Evolutionary conservation across 2,888 invertebrate genomes (phyloP).

Genomic region (Spodoptera littoralis): DNA sequence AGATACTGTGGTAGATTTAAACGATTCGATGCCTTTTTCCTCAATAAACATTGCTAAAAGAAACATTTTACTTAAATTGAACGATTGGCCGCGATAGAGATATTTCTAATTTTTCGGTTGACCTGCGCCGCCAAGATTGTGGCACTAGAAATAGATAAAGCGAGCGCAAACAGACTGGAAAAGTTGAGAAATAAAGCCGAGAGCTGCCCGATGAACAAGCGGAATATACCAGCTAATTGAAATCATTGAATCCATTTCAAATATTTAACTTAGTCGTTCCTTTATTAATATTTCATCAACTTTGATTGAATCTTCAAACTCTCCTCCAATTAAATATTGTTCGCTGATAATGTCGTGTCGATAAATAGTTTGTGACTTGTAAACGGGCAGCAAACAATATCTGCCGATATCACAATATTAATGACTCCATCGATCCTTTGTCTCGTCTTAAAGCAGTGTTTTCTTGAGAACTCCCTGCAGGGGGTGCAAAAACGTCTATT

Average conservation of each 20-base stretch:
- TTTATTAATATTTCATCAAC: constrained; percentile 49
- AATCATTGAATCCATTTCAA: constrained; percentile 69
- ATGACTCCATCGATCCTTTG: constrained; percentile 55
- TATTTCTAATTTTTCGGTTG: constrained; percentile 85
- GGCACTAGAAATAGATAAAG: constrained; percentile 77
- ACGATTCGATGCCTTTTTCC: not conserved
- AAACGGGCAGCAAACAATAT: constrained; percentile 13
- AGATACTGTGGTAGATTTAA: not conserved
- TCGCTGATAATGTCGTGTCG: constrained; percentile 5
- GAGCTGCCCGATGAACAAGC: constrained; percentile 62
- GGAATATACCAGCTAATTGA: constrained; percentile 69
- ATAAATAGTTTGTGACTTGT: constrained; percentile 15
- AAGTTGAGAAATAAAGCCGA: constrained; percentile 65
- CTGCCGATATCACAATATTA: constrained; percentile 57
- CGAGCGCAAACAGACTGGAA: constrained; percentile 75
- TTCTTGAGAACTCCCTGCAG: constrained; percentile 50
- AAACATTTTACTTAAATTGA: constrained; percentile 63
- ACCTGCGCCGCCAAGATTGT: constrained; percentile 73
- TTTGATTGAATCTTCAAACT: constrained; percentile 59
- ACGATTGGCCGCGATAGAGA: constrained; percentile 76
- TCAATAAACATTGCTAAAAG: constrained; percentile 32
- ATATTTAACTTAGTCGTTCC: constrained; percentile 65
- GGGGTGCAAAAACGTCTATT: constrained; percentile 56
- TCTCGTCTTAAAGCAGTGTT: constrained; percentile 45
- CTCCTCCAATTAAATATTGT: constrained; percentile 3